Conservation (phyloP, 2,797 vertebrate genomes). For the Emydoidea blandingii region DNA sequence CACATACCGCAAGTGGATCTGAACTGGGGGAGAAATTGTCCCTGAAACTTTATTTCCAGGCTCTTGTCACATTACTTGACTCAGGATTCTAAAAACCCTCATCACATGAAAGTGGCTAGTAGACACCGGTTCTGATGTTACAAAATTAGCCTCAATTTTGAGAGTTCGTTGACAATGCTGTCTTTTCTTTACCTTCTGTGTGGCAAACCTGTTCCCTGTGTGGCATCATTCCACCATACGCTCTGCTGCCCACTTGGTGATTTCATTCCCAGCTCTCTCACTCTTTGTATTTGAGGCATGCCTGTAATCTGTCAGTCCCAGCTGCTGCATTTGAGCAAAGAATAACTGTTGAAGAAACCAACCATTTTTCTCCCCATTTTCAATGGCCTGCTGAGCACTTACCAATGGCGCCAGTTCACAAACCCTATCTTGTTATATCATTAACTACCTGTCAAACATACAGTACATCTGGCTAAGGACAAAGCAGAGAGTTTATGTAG, state of each 20-base stretch:
- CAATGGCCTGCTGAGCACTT: slow-evolving; percentile 22
- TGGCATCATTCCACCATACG: slow-evolving; percentile 49
- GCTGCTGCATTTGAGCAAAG: slow-evolving; percentile 45
- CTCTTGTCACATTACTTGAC: neutral
- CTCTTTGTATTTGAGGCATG: slow-evolving; percentile 51
- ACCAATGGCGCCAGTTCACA: slow-evolving; percentile 29
- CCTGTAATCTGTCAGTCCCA: slow-evolving; percentile 50
- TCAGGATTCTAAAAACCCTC: neutral
- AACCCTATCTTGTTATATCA: slow-evolving; percentile 44
- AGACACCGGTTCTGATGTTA: neutral
- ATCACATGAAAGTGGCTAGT: neutral
- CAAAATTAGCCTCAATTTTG: neutral
- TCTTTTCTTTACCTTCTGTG: neutral
- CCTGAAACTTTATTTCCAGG: slow-evolving; percentile 30
- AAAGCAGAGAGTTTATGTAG: slow-evolving; percentile 30
- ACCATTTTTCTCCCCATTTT: slow-evolving; percentile 36
- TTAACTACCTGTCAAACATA: slow-evolving; percentile 50
- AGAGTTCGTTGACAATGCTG: neutral
- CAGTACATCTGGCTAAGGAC: neutral
- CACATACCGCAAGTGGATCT: slow-evolving; percentile 49
- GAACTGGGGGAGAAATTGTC: slow-evolving; percentile 24
- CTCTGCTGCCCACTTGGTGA: slow-evolving; percentile 39
- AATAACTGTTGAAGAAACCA: slow-evolving; percentile 18
- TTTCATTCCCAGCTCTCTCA: slow-evolving; percentile 45
- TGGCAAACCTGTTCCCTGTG: slow-evolving; percentile 17